Evolutionary conservation across 2,888 invertebrate genomes (phyloP), one percentile per base, ranked within the genome.

Genomic region (Drosophila multiciliata): DNA sequence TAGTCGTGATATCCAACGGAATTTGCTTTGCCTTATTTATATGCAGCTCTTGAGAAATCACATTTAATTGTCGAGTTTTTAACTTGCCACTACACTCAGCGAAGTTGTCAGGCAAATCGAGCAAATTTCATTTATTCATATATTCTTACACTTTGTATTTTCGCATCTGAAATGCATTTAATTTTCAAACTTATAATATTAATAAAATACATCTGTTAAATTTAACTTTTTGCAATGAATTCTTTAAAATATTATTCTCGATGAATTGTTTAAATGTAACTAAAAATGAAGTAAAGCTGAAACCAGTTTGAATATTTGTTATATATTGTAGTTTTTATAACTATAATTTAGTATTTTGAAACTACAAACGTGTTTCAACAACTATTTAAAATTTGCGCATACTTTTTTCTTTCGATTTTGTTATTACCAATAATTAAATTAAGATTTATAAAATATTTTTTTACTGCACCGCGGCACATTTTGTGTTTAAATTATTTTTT

Each of bases 1-100:
- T 57, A 57, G 81, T 80, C 87, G 87, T 86, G 87, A 82, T 75
- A 68, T 58, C 64, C 29, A 23, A 49, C 66, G 55, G 66, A 74
- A 77, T 74, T 74, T 48, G 48, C 29, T 66, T 35, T 35, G 29
- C 59, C 23, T 23, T 45, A 23, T 45, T 29, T 29, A 45, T 52
- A 61, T 66, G 52, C 59, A 59, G 60, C 9, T 52, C 29, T 42
- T 53, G 35, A 42, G 36, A 63, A 63, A 59, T 55, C 69, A 33
- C 26, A 36, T 45, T 61, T 32, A 50, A 59, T 53, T 32, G 58
- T 33, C 42, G 42, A 17, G n/a, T 45, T 54, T 48, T 40, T 15
- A 20, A 15, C 29, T 15, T 42, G 20, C 15, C 26, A 17, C 12
- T 36, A 61, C 74, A 73, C 74, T 61, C 23, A 32, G 11, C 9